Evolutionary conservation across 2,113 vertebrate species (phyloP).

Genomic region (Corythoichthys intestinalis): DNA sequence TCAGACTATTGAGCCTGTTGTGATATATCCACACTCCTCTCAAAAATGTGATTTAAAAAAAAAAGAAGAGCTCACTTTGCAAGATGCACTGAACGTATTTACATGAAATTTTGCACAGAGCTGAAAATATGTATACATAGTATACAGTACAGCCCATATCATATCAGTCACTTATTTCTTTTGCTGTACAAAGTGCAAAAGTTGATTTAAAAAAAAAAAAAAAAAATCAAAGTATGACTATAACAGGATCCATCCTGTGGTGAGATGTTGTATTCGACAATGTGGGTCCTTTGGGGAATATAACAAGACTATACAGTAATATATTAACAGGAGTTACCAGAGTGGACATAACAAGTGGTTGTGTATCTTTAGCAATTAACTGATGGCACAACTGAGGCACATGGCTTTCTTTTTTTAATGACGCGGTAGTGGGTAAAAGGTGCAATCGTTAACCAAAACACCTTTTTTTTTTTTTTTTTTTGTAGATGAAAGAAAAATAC

Average conservation of each 20-base stretch:
- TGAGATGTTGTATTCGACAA: constrained; percentile 48
- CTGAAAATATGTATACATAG: constrained; percentile 79
- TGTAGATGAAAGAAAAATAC: no score
- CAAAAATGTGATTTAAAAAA: constrained; percentile 7
- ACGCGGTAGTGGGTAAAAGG: neutral
- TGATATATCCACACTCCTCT: neutral
- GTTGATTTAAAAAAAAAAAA: constrained; percentile 48
- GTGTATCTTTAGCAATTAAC: constrained; percentile 9
- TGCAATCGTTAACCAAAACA: neutral
- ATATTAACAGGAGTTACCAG: constrained; percentile 62
- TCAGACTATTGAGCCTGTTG: constrained; percentile 47
- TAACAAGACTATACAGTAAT: constrained; percentile 54
- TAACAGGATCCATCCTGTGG: constrained; percentile 62
- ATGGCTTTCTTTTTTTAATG: neutral
- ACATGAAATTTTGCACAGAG: constrained; percentile 71
- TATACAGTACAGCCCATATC: constrained; percentile 75
- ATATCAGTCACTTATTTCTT: constrained; percentile 68
- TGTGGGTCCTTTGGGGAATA: constrained; percentile 60
- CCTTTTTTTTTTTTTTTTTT: neutral
- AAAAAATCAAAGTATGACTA: constrained; percentile 52
- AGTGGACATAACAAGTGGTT: constrained; percentile 51
- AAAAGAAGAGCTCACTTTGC: neutral
- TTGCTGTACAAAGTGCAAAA: constrained; percentile 78
- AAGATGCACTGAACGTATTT: constrained; percentile 57
- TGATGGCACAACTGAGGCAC: neutral